These are phyloP conservation scores for Riptortus pedestris DNA, from an alignment of 1,140 invertebrate species.

Conservation along the genomic window DNA sequence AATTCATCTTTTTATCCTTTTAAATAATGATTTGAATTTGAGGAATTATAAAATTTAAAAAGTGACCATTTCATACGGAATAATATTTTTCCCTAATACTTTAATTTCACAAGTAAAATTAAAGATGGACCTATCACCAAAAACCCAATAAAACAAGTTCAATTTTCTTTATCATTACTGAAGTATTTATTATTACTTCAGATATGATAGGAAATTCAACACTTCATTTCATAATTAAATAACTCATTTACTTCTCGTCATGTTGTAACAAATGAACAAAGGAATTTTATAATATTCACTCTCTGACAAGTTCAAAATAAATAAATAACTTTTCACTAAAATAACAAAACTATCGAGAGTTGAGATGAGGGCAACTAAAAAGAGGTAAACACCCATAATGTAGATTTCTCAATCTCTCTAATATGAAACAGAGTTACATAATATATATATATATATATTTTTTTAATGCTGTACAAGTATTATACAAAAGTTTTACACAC, in stretches of 20 bases:
- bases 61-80: too few relatives aligned
- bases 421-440: neutral
- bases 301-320: neutral
- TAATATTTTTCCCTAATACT: too few relatives aligned
- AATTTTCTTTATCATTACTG: too few relatives aligned
- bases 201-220: too few relatives aligned
- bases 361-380: neutral
- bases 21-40: too few relatives aligned
- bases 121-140: too few relatives aligned
- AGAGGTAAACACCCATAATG: neutral
- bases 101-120: too few relatives aligned
- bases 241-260: neutral
- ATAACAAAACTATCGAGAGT: neutral
- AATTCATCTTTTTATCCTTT: too few relatives aligned
- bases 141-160: too few relatives aligned
- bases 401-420: neutral
- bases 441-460: neutral
- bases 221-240: neutral
- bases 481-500: slow-evolving; percentile 7
- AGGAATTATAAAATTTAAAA: too few relatives aligned
- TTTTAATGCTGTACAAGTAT: slow-evolving; percentile 1
- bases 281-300: too few relatives aligned
- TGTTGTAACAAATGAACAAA: slow-evolving; percentile 8
- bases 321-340: neutral
- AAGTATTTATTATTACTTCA: too few relatives aligned